A percentile compares a stretch with the other conserved stretches of the same genome.
Conservation (phyloP, 1,140 invertebrate species). For the Eupeodes corollae region DNA sequence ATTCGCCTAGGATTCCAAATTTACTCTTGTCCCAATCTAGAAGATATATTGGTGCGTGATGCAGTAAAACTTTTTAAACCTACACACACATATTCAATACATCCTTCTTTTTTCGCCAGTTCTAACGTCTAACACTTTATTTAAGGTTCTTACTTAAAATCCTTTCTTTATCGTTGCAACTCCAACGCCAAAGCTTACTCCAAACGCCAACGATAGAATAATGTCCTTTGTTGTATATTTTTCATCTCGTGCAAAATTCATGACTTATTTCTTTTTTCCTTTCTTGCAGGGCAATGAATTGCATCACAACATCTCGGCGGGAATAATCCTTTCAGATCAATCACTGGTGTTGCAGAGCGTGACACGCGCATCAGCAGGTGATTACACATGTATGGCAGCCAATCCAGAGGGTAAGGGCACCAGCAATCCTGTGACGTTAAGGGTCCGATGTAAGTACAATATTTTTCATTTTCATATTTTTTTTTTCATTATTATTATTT, state of each 20-base stretch:
- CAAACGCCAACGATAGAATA: too few species aligned
- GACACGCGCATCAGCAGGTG: conserved; percentile 62
- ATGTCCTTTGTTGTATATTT: not conserved
- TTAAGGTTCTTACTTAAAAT: too few species aligned
- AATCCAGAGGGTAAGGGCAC: conserved; percentile 71
- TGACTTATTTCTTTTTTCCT: not conserved
- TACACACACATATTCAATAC: too few species aligned
- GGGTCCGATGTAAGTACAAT: conserved; percentile 67
- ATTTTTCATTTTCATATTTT: conserved; percentile 6
- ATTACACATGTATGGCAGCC: conserved; percentile 69
- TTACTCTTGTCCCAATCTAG: too few species aligned
- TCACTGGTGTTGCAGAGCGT: conserved; percentile 72
- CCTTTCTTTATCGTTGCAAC: too few species aligned
- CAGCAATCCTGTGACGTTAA: conserved; percentile 65
- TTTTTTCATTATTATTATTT: not conserved
- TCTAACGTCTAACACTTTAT: too few species aligned
- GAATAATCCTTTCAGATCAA: conserved; percentile 69
- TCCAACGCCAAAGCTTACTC: too few species aligned
- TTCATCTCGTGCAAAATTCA: not conserved
- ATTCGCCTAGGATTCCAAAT: too few species aligned
- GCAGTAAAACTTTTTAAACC: too few species aligned
- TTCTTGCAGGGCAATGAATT: conserved; percentile 55
- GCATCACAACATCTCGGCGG: conserved; percentile 62
- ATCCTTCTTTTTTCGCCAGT: too few species aligned
- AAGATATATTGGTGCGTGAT: too few species aligned